Evolutionary conservation across 2,888 invertebrate species (phyloP).

Genomic region (Heliconius aoede): DNA sequence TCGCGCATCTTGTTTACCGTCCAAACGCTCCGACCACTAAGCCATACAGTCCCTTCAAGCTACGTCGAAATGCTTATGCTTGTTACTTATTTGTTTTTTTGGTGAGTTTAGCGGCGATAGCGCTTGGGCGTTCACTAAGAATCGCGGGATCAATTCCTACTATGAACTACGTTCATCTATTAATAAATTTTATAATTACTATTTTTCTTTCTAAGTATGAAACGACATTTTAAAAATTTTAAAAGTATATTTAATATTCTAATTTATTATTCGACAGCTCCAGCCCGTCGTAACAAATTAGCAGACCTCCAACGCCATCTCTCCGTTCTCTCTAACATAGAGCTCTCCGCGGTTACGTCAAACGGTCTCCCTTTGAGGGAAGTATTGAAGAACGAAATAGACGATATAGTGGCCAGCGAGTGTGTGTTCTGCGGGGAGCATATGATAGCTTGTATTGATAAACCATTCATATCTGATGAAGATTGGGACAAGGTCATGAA

Average conservation of each 20-base stretch:
- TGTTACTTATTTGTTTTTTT: too few species aligned
- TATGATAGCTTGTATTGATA: slow-evolving; percentile 95
- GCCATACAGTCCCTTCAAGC: too few species aligned
- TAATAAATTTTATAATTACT: too few species aligned
- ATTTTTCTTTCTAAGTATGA: too few species aligned
- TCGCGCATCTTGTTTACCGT: too few species aligned
- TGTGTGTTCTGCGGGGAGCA: slow-evolving; percentile 96
- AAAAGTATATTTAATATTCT: not conserved
- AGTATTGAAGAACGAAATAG: slow-evolving; percentile 90
- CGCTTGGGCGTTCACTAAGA: too few species aligned
- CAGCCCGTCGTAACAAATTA: slow-evolving; percentile 85
- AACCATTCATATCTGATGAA: slow-evolving; percentile 92
- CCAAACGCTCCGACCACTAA: too few species aligned
- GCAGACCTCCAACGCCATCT: slow-evolving; percentile 86
- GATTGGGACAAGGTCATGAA: slow-evolving; percentile 92
- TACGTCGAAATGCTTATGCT: too few species aligned
- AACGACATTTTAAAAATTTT: not conserved
- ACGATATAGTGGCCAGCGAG: slow-evolving; percentile 94
- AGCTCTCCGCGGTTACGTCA: slow-evolving; percentile 71
- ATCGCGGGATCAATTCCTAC: too few species aligned
- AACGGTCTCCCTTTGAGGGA: slow-evolving; percentile 84
- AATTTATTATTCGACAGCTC: slow-evolving; percentile 63
- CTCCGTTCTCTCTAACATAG: slow-evolving; percentile 78
- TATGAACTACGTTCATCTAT: too few species aligned
- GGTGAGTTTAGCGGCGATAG: too few species aligned